Evolutionary conservation across 2,888 invertebrate species (phyloP).

Genomic region (Ornithoptera priamus): DNA sequence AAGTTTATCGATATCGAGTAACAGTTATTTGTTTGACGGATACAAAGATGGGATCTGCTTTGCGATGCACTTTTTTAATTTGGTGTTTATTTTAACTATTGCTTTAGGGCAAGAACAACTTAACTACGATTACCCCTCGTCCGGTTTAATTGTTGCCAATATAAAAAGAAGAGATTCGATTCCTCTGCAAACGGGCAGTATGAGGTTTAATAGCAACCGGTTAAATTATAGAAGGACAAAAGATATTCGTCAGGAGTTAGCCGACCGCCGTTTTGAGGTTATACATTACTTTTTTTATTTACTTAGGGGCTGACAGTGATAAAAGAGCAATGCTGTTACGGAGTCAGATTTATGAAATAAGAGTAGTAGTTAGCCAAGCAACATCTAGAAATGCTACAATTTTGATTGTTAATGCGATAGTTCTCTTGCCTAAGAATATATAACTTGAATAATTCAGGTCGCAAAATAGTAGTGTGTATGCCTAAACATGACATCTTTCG

Average conservation of each 20-base stretch:
- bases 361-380: no score
- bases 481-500: no score
- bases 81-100: background rate
- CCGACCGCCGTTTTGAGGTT: slow-evolving; percentile 26
- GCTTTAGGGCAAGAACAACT: slow-evolving; percentile 2
- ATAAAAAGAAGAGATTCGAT: slow-evolving; percentile 23
- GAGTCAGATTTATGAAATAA: no score
- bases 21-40: background rate
- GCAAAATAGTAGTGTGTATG: no score
- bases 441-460: no score
- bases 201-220: slow-evolving; percentile 9
- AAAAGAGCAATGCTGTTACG: no score
- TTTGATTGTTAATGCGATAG: no score
- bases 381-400: no score
- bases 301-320: no score
- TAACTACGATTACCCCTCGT: slow-evolving; percentile 12
- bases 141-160: slow-evolving; percentile 23
- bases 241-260: slow-evolving; percentile 18
- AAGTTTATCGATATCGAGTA: background rate
- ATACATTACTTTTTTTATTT: background rate
- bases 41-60: background rate
- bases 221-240: slow-evolving; percentile 27
- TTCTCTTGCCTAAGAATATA: no score
- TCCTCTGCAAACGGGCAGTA: slow-evolving; percentile 12
- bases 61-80: slow-evolving; percentile 10